Conservation (phyloP, 2,113 vertebrate species). For the Pituophis catenifer region DNA sequence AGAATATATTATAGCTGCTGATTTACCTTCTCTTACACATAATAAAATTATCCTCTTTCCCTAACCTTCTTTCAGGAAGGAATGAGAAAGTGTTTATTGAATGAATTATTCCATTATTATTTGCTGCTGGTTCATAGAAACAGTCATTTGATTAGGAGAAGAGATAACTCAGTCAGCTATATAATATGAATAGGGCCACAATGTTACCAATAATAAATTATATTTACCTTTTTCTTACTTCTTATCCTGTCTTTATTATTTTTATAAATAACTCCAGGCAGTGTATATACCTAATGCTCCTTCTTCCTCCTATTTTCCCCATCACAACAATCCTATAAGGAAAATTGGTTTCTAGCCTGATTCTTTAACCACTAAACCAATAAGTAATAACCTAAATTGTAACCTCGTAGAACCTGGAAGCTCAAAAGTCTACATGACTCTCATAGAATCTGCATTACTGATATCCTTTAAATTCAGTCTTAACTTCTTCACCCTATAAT, state of each 20-base stretch:
- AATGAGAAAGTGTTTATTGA: neutral
- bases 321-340: too few species aligned
- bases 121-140: neutral
- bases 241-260: too few species aligned
- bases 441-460: too few species aligned
- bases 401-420: too few species aligned
- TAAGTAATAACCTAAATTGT: neutral
- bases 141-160: neutral
- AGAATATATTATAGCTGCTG: neutral
- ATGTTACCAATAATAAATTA: neutral
- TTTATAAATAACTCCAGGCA: too few species aligned
- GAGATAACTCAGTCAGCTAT: neutral
- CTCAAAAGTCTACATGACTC: too few species aligned
- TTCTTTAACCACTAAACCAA: too few species aligned
- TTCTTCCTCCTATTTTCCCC: too few species aligned
- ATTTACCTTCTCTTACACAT: neutral
- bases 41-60: neutral
- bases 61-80: neutral
- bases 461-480: neutral
- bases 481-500: neutral
- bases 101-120: neutral
- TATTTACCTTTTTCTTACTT: too few species aligned
- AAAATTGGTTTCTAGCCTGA: too few species aligned
- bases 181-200: neutral
- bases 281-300: too few species aligned